Percentiles rank a stretch among this genome's conserved stretches.
Conservation (phyloP, 2,797 vertebrate species). For the Danio kyathit region DNA sequence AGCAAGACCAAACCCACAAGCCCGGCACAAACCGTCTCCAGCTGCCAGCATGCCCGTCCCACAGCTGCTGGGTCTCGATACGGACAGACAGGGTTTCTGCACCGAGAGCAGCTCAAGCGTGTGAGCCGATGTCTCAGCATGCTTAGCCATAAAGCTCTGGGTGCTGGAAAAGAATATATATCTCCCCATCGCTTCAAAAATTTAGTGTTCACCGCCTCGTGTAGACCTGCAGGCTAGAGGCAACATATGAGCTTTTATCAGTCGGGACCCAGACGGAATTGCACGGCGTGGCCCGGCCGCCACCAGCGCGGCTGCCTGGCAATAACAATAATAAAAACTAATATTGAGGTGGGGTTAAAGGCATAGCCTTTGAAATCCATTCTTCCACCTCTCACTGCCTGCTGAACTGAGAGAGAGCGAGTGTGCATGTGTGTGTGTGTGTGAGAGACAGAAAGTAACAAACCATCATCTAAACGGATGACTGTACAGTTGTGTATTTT, state of each 20-base stretch:
- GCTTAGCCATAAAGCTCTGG: constrained; percentile 65
- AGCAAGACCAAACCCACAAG: constrained; percentile 49
- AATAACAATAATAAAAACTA: constrained; percentile 67
- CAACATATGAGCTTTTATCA: constrained; percentile 83
- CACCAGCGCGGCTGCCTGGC: constrained; percentile 39
- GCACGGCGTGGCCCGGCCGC: constrained; percentile 48
- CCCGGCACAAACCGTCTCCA: constrained; percentile 44
- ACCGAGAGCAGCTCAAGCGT: constrained; percentile 51
- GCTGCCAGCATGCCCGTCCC: constrained; percentile 40
- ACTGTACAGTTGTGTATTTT: too few species aligned
- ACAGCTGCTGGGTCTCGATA: constrained; percentile 23
- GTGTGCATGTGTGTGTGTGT: too few species aligned
- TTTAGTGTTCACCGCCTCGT: constrained; percentile 73
- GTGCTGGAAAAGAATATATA: constrained; percentile 59
- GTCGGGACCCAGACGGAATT: constrained; percentile 78
- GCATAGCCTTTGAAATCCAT: constrained; percentile 59
- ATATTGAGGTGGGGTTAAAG: constrained; percentile 66
- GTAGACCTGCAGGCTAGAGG: constrained; percentile 76
- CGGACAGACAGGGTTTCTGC: constrained; percentile 7
- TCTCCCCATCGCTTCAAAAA: constrained; percentile 77
- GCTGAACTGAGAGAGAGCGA: constrained; percentile 45
- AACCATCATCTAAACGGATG: too few species aligned
- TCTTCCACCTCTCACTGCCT: constrained; percentile 46
- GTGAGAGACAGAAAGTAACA: not conserved
- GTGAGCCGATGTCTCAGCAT: constrained; percentile 66